Base-by-base conservation (phyloP, 2,113 vertebrate species). In the Silurus meridionalis region DNA sequence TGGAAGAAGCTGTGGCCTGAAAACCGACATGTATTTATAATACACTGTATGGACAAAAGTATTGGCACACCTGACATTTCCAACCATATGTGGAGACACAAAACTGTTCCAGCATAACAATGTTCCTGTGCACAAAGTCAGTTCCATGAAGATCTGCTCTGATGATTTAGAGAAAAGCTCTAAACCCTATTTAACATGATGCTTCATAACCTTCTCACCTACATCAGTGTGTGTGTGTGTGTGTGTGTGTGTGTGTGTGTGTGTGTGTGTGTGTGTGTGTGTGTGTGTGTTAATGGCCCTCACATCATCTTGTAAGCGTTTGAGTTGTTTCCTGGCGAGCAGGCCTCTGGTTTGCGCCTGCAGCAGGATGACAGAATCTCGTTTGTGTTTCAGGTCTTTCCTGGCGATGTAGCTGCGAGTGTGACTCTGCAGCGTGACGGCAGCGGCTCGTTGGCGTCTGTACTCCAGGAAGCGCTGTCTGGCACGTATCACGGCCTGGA, bases 271-370 rank as follows among this genome's bases (percentile, higher is more conserved):
- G 28, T 37, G 52, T 78, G 52, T 55, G 23, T 53, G 50, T 77
- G 50, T 78, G 55, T 46, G 25, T 60, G 77, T 46, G 77, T 37
- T 3, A 37, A 0, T 2, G 15, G 0, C 23, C 15, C 90, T 89
- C 90, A 97, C 96, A 25, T 91, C 89, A 15, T 60, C 85, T 90
- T 89, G 96, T 83, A 92, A 92, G 80, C 25, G 91, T 23, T 15
- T 74, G 87, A 92, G 89, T 6, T 0, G 83, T 14, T 37, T 93
- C 60, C 96, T 94, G 83, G 93, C 94, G 28, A 96, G 86, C 93
- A 96, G 90, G 83, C 96, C 96, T 86, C 96, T 94, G 48, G 94
- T 91, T 2, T 95, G 86, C 0, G 96, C 94, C 91, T 98, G 97
- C 66, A 97, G 94, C 86, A 95, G 23, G 23, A 93, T 13, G 1